These are phyloP conservation scores for Lasius platythorax DNA, from an alignment of 2,888 invertebrate genomes.

Conservation along the genomic window DNA sequence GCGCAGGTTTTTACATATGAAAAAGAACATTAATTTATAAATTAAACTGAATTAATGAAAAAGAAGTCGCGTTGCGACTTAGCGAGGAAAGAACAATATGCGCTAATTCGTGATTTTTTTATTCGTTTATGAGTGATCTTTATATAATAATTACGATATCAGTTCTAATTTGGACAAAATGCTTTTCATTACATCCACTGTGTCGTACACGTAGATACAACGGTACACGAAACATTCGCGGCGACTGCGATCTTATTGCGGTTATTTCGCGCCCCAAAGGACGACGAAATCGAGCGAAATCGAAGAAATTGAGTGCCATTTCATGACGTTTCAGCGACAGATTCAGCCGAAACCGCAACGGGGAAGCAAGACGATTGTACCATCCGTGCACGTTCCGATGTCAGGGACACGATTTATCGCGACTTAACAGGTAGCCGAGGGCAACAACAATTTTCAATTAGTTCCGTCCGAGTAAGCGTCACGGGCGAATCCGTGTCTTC, in stretches of 20 bases:
- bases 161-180: background rate
- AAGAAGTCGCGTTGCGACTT: background rate
- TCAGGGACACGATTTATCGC: constrained; percentile 49
- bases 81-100: background rate
- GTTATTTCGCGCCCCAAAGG: constrained; percentile 6
- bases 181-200: constrained; percentile 13
- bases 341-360: constrained; percentile 28
- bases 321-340: constrained; percentile 7
- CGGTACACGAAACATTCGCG: background rate
- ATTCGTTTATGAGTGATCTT: background rate
- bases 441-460: constrained; percentile 57
- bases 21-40: constrained; percentile 1
- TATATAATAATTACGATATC: background rate
- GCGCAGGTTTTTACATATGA: background rate
- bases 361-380: constrained; percentile 21
- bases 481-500: constrained; percentile 1
- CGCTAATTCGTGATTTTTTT: background rate
- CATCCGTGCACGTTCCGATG: constrained; percentile 17
- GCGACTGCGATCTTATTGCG: background rate
- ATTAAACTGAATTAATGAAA: constrained; percentile 4
- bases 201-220: background rate
- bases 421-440: constrained; percentile 45
- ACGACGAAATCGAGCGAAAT: constrained; percentile 19
- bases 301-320: constrained; percentile 41
- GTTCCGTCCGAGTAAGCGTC: constrained; percentile 47